phyloP scores from a whole-genome alignment of 2,888 invertebrate species.

The Prosapia bicincta region DNA sequence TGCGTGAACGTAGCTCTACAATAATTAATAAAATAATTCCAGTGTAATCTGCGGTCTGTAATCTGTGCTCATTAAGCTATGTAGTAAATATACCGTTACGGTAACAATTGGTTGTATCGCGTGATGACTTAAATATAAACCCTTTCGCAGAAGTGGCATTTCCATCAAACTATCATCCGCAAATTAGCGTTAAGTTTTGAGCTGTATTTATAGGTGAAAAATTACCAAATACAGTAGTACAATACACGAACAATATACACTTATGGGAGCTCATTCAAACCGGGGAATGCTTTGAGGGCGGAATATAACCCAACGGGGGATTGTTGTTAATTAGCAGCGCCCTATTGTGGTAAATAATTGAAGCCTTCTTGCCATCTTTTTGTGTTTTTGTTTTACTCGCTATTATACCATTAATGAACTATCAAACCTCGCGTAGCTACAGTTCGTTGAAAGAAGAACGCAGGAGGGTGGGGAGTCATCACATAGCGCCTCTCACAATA shows the following conservation, averaged over 20 bases:
- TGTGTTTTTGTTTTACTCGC: constrained; percentile 2
- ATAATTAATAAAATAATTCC: background rate
- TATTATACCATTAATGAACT: background rate
- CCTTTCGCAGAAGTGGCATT: too few relatives aligned
- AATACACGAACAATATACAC: too few relatives aligned
- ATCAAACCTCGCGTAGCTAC: background rate
- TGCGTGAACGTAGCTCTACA: too few relatives aligned
- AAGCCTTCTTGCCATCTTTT: background rate
- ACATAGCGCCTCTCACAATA: too few relatives aligned
- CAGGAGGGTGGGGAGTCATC: background rate
- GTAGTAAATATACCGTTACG: background rate
- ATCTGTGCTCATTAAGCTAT: background rate
- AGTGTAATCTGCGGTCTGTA: background rate
- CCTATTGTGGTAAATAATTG: background rate
- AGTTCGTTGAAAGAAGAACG: background rate
- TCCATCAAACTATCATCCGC: too few relatives aligned
- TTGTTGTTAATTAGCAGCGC: background rate
- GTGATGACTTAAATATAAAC: too few relatives aligned
- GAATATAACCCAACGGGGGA: background rate
- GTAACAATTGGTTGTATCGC: background rate
- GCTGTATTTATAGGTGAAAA: too few relatives aligned
- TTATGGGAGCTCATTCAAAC: too few relatives aligned
- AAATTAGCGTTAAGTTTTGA: too few relatives aligned
- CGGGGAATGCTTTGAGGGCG: too few relatives aligned
- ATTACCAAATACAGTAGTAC: too few relatives aligned